Evolutionary conservation across 1,140 invertebrate genomes (phyloP).

Genomic region (Drosophila kepulauana): DNA sequence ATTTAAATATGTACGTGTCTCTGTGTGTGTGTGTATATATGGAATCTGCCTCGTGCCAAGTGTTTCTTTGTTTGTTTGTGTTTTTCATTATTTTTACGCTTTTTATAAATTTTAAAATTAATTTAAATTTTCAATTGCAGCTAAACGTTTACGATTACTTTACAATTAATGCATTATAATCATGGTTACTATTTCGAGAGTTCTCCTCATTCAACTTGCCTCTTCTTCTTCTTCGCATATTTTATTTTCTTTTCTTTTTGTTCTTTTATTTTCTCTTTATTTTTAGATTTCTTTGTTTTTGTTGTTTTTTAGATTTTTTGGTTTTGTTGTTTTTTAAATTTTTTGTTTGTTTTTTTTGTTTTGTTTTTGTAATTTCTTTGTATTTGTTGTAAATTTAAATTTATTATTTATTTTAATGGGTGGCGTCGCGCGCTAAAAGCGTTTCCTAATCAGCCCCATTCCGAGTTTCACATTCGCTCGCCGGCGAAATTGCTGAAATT

Average conservation of each 20-base stretch:
- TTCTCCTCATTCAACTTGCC: background rate
- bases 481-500: background rate
- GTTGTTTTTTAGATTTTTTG: constrained; percentile 8
- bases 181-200: constrained; percentile 19
- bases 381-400: constrained; percentile 21
- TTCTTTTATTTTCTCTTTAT: background rate
- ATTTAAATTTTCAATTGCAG: constrained; percentile 75
- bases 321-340: constrained; percentile 3
- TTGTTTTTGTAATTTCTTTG: background rate
- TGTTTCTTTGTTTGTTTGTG: background rate
- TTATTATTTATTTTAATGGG: constrained; percentile 63
- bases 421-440: constrained; percentile 79
- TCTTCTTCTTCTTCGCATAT: constrained; percentile 18
- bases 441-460: constrained; percentile 25
- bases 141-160: constrained; percentile 74
- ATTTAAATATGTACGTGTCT: constrained; percentile 4
- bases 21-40: constrained; percentile 14
- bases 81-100: constrained; percentile 23
- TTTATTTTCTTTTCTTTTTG: constrained; percentile 6
- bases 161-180: constrained; percentile 56
- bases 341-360: constrained; percentile 5
- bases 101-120: constrained; percentile 54
- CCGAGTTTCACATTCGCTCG: constrained; percentile 2
- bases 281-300: background rate
- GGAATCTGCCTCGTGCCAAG: constrained; percentile 21